Percentiles rank a stretch among this genome's conserved stretches.
Evolutionary conservation across 1,140 invertebrate species (phyloP).

Genomic region (Panulirus ornatus): DNA sequence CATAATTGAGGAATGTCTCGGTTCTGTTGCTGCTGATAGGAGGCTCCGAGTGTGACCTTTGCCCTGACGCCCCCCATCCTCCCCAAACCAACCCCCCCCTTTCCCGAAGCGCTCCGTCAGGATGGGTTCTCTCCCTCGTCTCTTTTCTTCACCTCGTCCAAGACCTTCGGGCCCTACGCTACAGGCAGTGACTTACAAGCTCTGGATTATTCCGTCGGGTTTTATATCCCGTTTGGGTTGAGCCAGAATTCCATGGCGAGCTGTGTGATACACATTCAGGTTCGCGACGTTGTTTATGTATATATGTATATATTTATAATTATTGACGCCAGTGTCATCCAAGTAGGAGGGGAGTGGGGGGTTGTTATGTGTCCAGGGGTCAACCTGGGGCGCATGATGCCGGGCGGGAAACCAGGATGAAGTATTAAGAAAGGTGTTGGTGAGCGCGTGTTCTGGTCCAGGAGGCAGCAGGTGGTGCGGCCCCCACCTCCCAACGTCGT

Average conservation of each 20-base stretch:
- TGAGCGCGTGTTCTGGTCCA: background rate
- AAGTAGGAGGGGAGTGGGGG: background rate
- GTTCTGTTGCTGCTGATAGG: background rate
- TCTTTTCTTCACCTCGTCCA: no score
- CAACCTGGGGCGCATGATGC: background rate
- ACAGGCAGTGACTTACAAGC: background rate
- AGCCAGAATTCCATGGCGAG: background rate
- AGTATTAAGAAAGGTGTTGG: conserved; percentile 2
- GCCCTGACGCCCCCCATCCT: background rate
- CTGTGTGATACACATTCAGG: background rate
- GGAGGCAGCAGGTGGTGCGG: background rate
- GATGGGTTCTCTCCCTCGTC: background rate
- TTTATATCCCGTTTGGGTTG: no score
- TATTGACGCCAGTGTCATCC: background rate
- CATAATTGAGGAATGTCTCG: background rate
- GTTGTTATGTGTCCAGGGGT: no score
- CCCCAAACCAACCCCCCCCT: background rate
- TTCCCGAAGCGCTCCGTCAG: no score
- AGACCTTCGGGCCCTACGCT: no score
- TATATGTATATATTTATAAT: background rate
- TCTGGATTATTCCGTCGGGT: background rate
- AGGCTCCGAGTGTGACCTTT: background rate
- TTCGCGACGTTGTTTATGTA: no score
- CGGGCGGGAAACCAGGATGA: background rate
- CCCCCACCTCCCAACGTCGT: background rate